Conservation (phyloP, 2,113 vertebrate species). For the Caloenas nicobarica region DNA sequence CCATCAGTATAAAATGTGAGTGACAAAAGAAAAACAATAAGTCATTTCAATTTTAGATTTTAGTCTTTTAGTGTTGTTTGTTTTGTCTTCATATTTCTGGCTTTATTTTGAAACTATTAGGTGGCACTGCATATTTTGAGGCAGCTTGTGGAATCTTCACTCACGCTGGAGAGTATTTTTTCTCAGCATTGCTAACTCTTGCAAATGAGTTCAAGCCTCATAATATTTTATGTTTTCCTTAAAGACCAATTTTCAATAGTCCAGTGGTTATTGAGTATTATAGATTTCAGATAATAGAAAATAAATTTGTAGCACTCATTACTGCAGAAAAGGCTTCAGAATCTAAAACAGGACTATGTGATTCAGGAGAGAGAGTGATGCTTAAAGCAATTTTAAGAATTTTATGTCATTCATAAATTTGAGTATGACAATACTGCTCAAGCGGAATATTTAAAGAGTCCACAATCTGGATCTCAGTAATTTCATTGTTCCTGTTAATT, state of each 20-base stretch:
- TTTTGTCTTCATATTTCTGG: constrained; percentile 49
- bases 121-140: neutral
- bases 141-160: constrained; percentile 50
- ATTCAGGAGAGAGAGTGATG: neutral
- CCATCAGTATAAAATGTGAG: neutral
- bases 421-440: neutral
- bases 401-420: neutral
- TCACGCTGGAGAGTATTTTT: neutral
- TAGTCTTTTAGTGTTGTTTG: neutral
- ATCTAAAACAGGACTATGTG: neutral
- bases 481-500: constrained; percentile 69
- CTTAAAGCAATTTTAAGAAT: neutral
- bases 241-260: neutral
- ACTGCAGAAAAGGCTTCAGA: neutral
- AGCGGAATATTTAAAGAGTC: neutral
- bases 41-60: neutral
- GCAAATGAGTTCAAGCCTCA: neutral
- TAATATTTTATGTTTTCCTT: neutral
- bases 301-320: neutral
- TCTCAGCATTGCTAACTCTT: neutral
- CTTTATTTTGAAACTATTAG: constrained; percentile 53
- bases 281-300: neutral
- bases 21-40: neutral
- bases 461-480: constrained; percentile 56
- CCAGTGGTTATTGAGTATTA: neutral